Conservation (phyloP, 2,113 vertebrate genomes). For the Gavia stellata region DNA sequence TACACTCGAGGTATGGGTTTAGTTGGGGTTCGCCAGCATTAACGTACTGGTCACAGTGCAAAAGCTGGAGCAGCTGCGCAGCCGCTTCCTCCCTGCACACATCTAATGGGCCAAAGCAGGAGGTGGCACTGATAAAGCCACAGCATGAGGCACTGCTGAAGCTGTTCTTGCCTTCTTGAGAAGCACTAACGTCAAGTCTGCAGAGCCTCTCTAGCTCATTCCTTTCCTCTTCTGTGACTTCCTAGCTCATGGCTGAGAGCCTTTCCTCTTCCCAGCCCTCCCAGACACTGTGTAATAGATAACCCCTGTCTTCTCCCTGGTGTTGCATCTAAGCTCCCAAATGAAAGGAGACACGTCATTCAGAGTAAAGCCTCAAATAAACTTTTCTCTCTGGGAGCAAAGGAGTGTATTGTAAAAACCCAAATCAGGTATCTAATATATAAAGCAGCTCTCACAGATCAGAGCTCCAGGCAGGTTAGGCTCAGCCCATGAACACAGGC, state of each 20-base stretch:
- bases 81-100: rapidly evolving
- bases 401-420: neutral
- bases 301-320: neutral
- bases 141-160: neutral
- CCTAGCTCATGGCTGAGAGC: neutral
- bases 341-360: neutral
- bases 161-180: neutral
- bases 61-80: neutral
- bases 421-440: neutral
- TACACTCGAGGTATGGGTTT: neutral
- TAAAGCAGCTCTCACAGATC: neutral
- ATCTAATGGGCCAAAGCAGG: neutral
- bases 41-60: neutral
- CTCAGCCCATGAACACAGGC: neutral
- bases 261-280: neutral
- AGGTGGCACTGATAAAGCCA: neutral
- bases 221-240: neutral
- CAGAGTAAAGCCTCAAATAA: neutral
- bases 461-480: neutral
- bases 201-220: neutral
- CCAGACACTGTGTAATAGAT: neutral
- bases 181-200: neutral
- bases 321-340: neutral
- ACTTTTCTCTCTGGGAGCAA: neutral
- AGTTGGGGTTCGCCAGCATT: neutral